Evolutionary conservation across 2,797 vertebrate species (phyloP).

Genomic region (Etheostoma perlongum): DNA sequence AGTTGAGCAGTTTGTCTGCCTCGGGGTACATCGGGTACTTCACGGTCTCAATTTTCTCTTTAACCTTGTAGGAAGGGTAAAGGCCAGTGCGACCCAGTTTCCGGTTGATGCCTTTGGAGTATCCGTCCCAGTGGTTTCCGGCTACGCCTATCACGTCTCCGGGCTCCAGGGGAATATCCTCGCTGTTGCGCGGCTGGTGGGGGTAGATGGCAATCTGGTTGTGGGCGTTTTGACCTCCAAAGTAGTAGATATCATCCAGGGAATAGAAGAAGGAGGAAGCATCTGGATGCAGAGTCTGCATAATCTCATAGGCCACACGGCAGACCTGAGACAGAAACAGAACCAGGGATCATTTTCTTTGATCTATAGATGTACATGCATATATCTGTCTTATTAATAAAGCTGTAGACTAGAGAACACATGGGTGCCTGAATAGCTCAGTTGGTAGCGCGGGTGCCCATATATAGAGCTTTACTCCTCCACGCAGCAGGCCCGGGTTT

Average conservation of each 20-base stretch:
- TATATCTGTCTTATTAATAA: not conserved
- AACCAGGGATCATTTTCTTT: slow-evolving; percentile 22
- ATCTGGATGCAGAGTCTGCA: slow-evolving; percentile 97
- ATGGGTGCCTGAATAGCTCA: too few species aligned
- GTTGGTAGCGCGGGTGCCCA: too few species aligned
- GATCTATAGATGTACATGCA: not conserved
- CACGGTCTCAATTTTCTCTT: slow-evolving; percentile 97
- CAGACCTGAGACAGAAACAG: slow-evolving; percentile 88
- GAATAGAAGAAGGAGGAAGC: slow-evolving; percentile 97
- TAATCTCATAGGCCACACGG: slow-evolving; percentile 98
- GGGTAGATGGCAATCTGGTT: slow-evolving; percentile 97
- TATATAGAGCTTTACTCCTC: too few species aligned
- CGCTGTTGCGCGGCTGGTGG: slow-evolving; percentile 91
- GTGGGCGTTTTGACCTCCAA: slow-evolving; percentile 98
- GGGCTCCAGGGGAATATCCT: slow-evolving; percentile 96
- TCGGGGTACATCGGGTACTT: slow-evolving; percentile 97
- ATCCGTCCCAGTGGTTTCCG: slow-evolving; percentile 98
- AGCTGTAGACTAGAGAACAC: not conserved
- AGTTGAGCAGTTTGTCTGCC: slow-evolving; percentile 90
- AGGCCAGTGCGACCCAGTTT: slow-evolving; percentile 96
- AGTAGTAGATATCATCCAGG: slow-evolving; percentile 99
- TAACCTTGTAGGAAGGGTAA: slow-evolving; percentile 98
- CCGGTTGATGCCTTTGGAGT: slow-evolving; percentile 98
- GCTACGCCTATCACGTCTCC: slow-evolving; percentile 97
- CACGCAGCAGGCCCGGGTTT: too few species aligned